Base-by-base conservation (phyloP, 2,113 vertebrate species). In the Parus major region DNA sequence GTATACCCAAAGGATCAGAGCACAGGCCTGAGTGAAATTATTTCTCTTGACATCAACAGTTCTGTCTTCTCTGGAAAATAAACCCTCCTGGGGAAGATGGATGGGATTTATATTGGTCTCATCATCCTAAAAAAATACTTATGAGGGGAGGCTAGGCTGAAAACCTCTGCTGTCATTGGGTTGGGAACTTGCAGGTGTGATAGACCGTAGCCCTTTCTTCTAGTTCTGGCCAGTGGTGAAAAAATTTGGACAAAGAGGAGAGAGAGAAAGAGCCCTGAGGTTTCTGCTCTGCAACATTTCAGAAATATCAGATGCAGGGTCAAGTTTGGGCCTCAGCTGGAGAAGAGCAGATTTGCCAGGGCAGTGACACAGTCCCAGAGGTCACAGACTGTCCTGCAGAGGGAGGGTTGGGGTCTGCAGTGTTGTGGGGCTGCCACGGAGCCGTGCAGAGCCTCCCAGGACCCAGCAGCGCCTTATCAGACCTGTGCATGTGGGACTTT, bases 1-100 rank as follows among this genome's bases (percentile, higher is more conserved):
- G 97, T 98, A 97, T 57, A 90, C 87, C 69, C 94, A 94, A 93
- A 94, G 94, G 93, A 94, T 91, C 93, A 79, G 87, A 93, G 95
- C 86, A 57, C 56, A 63, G 88, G 79, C 78, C 88, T 49, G 60
- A 73, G 82, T 23, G 86, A 92, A 96, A 95, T 94, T 93, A 95
- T 83, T 83, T 92, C 80, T 82, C 77, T 87, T 96, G 83, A 93
- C 92, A 96, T 88, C 73, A 96, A 92, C 94, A 97, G 78, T 66
- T 49, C 61, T 71, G 41, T 90, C 94, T 46, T 72, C 84, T 79
- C 84, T 90, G 82, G 77, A 91, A 97, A 96, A 88, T 91, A 96
- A 93, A 71, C 52, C 35, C 61, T 83, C 78, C 64, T 35, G 82
- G 25, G 56, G 42, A 96, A 88, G 87, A 95, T 39, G 36, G 52